phyloP scores from a whole-genome alignment of 2,113 vertebrate species.

The Cromileptes altivelis region DNA sequence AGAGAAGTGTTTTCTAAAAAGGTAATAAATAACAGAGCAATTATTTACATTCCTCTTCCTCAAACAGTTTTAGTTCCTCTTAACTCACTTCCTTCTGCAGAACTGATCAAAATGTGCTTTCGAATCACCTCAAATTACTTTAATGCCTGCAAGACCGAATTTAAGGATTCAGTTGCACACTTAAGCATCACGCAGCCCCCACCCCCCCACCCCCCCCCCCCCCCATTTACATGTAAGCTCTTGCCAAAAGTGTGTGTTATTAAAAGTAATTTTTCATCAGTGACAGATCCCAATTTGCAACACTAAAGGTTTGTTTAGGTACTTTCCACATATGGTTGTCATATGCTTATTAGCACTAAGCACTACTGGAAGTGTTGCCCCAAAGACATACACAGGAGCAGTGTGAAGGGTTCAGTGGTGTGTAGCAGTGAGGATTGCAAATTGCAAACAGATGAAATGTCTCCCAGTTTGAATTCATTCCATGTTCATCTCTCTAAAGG shows the following conservation, averaged over 20 bases:
- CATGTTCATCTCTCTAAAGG: too few relatives aligned
- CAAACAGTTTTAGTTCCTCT: not conserved
- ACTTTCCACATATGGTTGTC: too few relatives aligned
- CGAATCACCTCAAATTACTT: not conserved
- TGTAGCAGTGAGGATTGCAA: too few relatives aligned
- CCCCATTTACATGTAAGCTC: not conserved
- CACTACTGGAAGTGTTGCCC: too few relatives aligned
- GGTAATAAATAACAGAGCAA: not conserved
- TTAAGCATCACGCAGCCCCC: too few relatives aligned
- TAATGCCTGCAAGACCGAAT: not conserved
- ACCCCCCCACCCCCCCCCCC: too few relatives aligned
- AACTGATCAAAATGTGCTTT: not conserved
- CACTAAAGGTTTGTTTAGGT: not conserved
- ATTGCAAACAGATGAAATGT: too few relatives aligned
- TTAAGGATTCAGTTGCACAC: not conserved
- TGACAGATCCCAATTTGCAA: not conserved
- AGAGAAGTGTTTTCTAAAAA: not conserved
- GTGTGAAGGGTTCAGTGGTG: too few relatives aligned
- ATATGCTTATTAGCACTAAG: not conserved
- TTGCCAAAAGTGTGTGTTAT: not conserved
- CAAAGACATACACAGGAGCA: not conserved
- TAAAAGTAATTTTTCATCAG: not conserved
- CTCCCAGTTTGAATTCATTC: too few relatives aligned
- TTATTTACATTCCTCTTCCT: not conserved
- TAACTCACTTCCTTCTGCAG: not conserved